These are phyloP conservation scores for Rhynchomys soricoides DNA, from an alignment of 2,113 vertebrate species.

Conservation along the genomic window DNA sequence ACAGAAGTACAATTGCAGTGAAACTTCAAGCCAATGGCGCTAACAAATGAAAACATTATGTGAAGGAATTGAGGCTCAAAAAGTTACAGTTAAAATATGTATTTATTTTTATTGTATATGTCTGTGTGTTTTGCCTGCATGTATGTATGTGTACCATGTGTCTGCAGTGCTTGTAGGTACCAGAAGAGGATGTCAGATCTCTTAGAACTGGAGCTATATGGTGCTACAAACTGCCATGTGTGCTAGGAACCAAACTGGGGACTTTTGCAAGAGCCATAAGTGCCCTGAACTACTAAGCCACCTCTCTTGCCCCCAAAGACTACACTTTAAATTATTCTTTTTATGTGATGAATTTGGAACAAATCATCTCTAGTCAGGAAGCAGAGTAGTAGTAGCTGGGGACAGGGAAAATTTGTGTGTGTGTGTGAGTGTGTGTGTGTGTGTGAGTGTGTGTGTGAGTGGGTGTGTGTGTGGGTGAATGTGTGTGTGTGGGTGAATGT, in stretches of 20 bases:
- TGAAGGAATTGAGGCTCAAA: not conserved
- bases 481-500: too few relatives aligned
- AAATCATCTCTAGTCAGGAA: not conserved
- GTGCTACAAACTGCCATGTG: not conserved
- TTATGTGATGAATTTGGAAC: not conserved
- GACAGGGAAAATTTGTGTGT: accelerated
- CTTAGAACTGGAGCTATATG: not conserved
- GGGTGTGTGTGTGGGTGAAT: too few relatives aligned
- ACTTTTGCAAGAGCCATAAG: not conserved
- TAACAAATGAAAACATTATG: not conserved
- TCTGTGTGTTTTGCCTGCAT: not conserved
- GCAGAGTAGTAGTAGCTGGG: not conserved
- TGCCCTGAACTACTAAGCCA: not conserved
- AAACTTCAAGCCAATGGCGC: not conserved
- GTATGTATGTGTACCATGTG: not conserved
- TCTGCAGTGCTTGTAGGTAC: not conserved
- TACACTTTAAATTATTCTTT: not conserved
- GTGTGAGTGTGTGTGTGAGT: too few relatives aligned
- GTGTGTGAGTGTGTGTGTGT: too few relatives aligned
- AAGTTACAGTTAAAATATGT: not conserved
- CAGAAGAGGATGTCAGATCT: not conserved
- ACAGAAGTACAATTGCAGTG: not conserved
- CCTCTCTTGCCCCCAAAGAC: not conserved
- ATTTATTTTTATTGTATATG: not conserved
- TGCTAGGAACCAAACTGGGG: not conserved